Evolutionary conservation across 2,113 vertebrate species (phyloP).

Genomic region (Phalacrocorax carbo): DNA sequence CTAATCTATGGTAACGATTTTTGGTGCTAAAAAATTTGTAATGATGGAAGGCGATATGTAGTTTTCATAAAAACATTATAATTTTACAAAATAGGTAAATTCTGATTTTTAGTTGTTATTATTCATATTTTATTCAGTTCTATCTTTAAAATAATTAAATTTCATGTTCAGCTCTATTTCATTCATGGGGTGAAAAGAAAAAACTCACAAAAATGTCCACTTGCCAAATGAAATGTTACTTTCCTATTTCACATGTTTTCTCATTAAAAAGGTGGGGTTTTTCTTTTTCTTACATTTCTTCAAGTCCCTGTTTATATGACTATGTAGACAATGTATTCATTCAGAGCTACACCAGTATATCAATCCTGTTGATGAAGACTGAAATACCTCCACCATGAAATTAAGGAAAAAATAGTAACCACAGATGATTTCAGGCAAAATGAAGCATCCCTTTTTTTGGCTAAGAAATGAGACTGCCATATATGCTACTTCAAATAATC

Average conservation of each 20-base stretch:
- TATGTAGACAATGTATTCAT: not conserved
- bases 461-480: not conserved
- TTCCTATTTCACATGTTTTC: not conserved
- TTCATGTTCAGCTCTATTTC: not conserved
- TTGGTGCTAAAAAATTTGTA: not conserved
- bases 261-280: not conserved
- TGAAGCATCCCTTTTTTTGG: not conserved
- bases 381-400: not conserved
- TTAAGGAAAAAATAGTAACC: not conserved
- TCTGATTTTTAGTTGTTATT: not conserved
- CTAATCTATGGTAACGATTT: not conserved
- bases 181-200: not conserved
- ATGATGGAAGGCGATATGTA: not conserved
- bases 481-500: not conserved
- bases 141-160: not conserved
- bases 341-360: not conserved
- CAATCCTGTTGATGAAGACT: not conserved
- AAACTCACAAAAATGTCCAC: not conserved
- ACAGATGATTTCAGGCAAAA: not conserved
- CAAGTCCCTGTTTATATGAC: not conserved
- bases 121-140: not conserved
- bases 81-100: not conserved
- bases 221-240: not conserved
- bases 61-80: not conserved
- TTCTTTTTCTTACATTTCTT: not conserved